These are phyloP conservation scores for Tineola bisselliella DNA, from an alignment of 2,888 invertebrate species.

Conservation along the genomic window DNA sequence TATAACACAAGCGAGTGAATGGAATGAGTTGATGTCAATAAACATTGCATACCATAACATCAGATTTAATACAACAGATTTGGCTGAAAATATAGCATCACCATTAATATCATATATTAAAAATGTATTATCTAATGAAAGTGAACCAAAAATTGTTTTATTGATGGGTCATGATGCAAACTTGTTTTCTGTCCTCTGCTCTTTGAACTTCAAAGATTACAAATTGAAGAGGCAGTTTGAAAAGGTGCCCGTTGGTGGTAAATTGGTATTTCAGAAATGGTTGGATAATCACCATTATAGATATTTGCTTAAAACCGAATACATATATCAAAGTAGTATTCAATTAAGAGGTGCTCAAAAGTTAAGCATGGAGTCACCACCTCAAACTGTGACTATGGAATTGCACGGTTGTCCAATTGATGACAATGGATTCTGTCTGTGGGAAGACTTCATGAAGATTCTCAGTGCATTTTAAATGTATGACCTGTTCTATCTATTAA, in stretches of 20 bases:
- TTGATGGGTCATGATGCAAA: constrained; percentile 51
- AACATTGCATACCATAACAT: constrained; percentile 34
- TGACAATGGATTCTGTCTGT: constrained; percentile 33
- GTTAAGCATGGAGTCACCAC: constrained; percentile 29
- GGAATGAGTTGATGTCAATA: constrained; percentile 31
- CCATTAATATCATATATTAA: constrained; percentile 35
- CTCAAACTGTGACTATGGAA: constrained; percentile 28
- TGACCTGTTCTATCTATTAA: too few relatives aligned
- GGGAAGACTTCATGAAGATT: constrained; percentile 34
- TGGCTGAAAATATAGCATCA: constrained; percentile 30
- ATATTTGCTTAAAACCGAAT: constrained; percentile 40
- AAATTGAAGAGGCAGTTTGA: constrained; percentile 35
- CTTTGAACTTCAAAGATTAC: constrained; percentile 33
- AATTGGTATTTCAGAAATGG: constrained; percentile 50
- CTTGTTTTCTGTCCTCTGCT: constrained; percentile 30
- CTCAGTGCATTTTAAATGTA: constrained; percentile 19
- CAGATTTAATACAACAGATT: constrained; percentile 32
- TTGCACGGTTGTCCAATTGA: constrained; percentile 29
- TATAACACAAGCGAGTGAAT: constrained; percentile 23
- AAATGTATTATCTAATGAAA: constrained; percentile 25
- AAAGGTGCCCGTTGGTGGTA: constrained; percentile 43
- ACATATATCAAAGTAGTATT: constrained; percentile 32
- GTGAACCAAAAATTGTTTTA: constrained; percentile 29
- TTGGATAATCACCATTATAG: constrained; percentile 23
- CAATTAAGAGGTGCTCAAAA: constrained; percentile 32